Base-by-base conservation (phyloP, 2,797 vertebrate genomes). In the Denticeps clupeoides region DNA sequence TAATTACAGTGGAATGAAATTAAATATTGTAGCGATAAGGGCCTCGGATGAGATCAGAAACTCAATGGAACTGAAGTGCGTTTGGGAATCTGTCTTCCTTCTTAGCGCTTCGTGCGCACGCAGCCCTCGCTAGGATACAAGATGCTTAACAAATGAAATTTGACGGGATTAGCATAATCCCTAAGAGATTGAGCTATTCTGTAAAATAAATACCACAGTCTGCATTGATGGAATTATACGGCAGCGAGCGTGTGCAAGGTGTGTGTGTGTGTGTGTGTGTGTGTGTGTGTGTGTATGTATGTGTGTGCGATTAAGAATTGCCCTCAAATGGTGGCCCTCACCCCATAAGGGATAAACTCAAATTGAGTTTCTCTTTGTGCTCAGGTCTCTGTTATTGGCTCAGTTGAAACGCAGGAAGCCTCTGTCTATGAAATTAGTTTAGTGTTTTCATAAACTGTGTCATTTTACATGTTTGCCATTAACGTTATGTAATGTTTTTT, bases 81-180 rank as follows among this genome's bases (percentile, higher is more conserved):
- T 29, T 43, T n/a, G 35, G 48, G 53, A 51, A 49, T 24, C 42
- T 7, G 33, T 28, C 45, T 38, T 38, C 31, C 37, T 31, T 38
- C 47, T 28, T 19, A 48, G 48, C 22, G 41, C 37, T 52, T 18
- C 18, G 25, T 53, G 31, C 23, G 32, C 27, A 37, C 24, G 27
- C 48, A 49, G 31, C 41, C 46, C 27, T 32, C 25, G n/a, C 52
- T 44, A 56, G 19, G 35, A 48, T 32, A 49, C 28, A 47, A 41
- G 56, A 55, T 24, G 47, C 62, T 56, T 51, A 46, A 53, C 59
- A 55, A 62, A 65, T 57, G 25, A 63, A 62, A 62, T 50, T 27
- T 59, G 60, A 59, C 48, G 41, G 49, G 62, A 63, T 62, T 61
- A 63, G 27, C 12, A 25, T 42, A 58, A 62, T 62, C 53, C 67